Evolutionary conservation across 2,797 vertebrate genomes (phyloP).

Genomic region (Tangara arthus): DNA sequence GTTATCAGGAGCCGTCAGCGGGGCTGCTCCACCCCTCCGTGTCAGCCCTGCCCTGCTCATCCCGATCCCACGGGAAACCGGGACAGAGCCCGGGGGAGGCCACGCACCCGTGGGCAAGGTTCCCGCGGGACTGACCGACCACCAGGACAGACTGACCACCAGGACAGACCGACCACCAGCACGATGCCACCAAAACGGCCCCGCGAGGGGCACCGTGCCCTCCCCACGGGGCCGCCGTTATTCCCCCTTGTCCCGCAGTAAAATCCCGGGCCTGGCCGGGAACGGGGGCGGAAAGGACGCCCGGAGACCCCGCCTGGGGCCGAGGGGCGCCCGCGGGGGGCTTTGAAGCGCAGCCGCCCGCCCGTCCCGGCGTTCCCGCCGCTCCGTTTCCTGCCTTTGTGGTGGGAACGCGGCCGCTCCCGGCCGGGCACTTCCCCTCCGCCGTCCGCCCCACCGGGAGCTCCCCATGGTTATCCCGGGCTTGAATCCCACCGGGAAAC

Average conservation of each 20-base stretch:
- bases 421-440: slow-evolving; percentile 18
- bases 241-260: background rate
- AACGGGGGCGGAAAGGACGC: background rate
- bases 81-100: background rate
- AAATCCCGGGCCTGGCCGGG: background rate
- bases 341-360: background rate
- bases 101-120: background rate
- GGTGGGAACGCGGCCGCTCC: slow-evolving; percentile 8
- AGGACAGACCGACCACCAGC: too few species aligned
- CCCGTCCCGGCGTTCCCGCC: background rate
- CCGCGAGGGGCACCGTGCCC: background rate
- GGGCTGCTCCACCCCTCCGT: background rate
- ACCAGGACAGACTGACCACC: too few species aligned
- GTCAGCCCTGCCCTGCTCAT: background rate
- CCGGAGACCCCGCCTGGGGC: background rate
- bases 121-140: background rate
- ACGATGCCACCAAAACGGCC: too few species aligned
- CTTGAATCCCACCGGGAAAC: background rate
- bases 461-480: background rate
- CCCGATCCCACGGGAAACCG: background rate
- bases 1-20: background rate
- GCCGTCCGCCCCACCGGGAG: background rate
- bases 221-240: background rate
- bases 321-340: background rate
- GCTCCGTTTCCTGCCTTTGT: slow-evolving; percentile 54